Percentiles rank a stretch among this genome's conserved stretches.
These are phyloP conservation scores for Girardinus metallicus DNA, from an alignment of 2,797 vertebrate species.

Conservation along the genomic window DNA sequence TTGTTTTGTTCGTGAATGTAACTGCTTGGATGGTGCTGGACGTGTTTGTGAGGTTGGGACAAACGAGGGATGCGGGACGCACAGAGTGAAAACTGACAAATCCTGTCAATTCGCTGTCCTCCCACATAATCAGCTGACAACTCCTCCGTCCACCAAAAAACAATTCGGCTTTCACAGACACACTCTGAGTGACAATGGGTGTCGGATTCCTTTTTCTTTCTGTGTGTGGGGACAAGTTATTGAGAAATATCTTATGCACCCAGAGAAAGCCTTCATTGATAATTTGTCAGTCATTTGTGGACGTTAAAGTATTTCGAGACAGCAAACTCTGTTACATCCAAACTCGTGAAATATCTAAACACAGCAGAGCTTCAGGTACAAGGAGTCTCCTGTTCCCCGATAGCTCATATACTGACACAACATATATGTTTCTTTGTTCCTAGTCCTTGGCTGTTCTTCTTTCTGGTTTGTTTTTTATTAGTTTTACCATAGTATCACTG, in stretches of 20 bases:
- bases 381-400: constrained; percentile 6
- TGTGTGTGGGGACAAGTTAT: constrained; percentile 17
- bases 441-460: not conserved
- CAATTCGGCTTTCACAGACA: constrained; percentile 35
- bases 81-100: constrained; percentile 67
- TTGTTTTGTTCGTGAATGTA: constrained; percentile 41
- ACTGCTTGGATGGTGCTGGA: constrained; percentile 4
- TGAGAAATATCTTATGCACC: constrained; percentile 6
- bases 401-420: not conserved
- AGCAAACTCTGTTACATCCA: constrained; percentile 18
- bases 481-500: not conserved
- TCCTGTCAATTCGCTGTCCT: constrained; percentile 69
- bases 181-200: constrained; percentile 37
- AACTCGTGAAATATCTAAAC: constrained; percentile 4
- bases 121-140: constrained; percentile 72
- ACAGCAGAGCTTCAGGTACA: not conserved
- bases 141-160: constrained; percentile 53
- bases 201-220: constrained; percentile 11
- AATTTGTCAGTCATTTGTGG: constrained; percentile 7
- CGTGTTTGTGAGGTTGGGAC: constrained; percentile 15
- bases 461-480: not conserved
- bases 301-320: constrained; percentile 9
- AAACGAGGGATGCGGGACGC: constrained; percentile 18
- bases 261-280: constrained; percentile 10
- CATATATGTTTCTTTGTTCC: not conserved